phyloP scores from a whole-genome alignment of 2,888 invertebrate genomes.

The Eristalis intricaria region DNA sequence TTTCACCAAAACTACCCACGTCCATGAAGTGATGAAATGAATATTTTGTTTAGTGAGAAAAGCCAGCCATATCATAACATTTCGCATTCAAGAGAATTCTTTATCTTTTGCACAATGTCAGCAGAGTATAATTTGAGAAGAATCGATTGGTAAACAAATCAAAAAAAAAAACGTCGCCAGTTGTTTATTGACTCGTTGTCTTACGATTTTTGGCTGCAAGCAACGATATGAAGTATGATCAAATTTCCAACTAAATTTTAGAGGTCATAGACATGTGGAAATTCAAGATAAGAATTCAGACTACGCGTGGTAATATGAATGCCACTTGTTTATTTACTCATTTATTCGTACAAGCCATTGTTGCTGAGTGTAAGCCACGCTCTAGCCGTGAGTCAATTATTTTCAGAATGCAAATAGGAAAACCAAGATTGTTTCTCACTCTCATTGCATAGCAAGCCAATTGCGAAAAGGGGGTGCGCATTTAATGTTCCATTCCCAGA shows the following conservation, averaged over 20 bases:
- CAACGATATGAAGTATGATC: not conserved
- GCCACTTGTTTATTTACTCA: not conserved
- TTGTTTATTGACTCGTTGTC: not conserved
- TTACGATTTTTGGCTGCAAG: not conserved
- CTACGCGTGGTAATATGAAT: too few species aligned
- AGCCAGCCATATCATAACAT: not conserved
- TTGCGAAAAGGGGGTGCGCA: too few species aligned
- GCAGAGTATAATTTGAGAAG: not conserved
- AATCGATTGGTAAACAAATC: not conserved
- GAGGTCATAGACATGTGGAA: not conserved
- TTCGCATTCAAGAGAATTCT: not conserved
- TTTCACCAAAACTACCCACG: not conserved
- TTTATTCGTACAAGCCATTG: not conserved
- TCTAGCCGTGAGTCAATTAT: not conserved
- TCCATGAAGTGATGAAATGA: not conserved
- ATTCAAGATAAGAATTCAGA: not conserved
- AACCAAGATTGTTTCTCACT: not conserved
- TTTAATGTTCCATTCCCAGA: not conserved
- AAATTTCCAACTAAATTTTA: not conserved
- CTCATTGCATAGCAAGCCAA: not conserved
- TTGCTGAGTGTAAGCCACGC: not conserved
- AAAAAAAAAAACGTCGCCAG: not conserved
- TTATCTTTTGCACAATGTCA: not conserved
- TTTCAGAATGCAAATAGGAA: not conserved
- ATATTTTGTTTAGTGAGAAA: not conserved